These are phyloP conservation scores for Nannoperca australis DNA, from an alignment of 2,797 vertebrate species.

Conservation along the genomic window DNA sequence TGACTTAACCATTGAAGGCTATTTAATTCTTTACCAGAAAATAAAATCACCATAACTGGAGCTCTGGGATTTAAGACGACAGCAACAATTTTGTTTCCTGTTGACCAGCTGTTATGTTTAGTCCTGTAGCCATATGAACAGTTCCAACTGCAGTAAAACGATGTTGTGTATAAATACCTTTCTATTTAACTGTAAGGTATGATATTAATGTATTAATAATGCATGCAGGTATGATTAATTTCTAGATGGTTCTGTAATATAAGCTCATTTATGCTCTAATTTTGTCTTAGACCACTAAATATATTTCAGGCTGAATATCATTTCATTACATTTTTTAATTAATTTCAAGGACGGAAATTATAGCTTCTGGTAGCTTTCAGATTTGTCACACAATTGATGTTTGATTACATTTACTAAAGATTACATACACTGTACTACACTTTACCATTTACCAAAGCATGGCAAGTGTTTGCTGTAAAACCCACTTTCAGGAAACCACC, in stretches of 20 bases:
- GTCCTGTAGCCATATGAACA: neutral
- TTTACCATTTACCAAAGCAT: conserved; percentile 4
- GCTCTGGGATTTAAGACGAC: neutral
- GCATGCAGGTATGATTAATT: conserved; percentile 55
- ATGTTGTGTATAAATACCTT: conserved; percentile 36
- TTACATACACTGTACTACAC: neutral
- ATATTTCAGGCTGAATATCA: conserved; percentile 55
- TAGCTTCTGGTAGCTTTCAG: conserved; percentile 35
- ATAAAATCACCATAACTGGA: neutral
- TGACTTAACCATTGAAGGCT: conserved; percentile 14
- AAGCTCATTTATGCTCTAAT: conserved; percentile 57
- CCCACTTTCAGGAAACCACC: conserved; percentile 37
- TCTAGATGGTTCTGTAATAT: conserved; percentile 55
- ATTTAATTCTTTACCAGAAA: conserved; percentile 14
- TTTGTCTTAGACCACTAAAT: conserved; percentile 48
- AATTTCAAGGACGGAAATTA: conserved; percentile 65
- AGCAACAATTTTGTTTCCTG: conserved; percentile 4
- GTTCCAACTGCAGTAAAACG: conserved; percentile 42
- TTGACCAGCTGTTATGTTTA: conserved; percentile 4
- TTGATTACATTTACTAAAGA: conserved; percentile 13
- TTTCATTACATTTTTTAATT: conserved; percentile 63
- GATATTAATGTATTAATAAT: conserved; percentile 67
- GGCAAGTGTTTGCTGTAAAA: conserved; percentile 25
- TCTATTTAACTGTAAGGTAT: conserved; percentile 43
- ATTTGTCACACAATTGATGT: conserved; percentile 22